Percentiles rank a stretch among this genome's conserved stretches.
Evolutionary conservation across 2,888 invertebrate species (phyloP).

Genomic region (Spicauda simplicius): DNA sequence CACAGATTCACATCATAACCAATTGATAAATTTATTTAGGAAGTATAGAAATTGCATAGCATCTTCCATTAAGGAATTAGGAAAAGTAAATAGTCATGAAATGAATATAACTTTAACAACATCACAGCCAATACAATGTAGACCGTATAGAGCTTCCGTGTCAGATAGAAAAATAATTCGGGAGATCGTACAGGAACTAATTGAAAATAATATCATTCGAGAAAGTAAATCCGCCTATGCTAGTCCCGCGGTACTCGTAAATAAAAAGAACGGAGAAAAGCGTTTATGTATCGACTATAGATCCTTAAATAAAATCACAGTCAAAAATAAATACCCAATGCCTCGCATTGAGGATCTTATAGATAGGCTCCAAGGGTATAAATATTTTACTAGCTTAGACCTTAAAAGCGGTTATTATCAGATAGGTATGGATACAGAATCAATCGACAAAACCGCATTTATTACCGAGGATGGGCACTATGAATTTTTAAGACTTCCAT

Average conservation of each 20-base stretch:
- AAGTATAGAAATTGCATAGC: not conserved
- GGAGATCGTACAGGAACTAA: slow-evolving; percentile 7
- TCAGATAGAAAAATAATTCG: not conserved
- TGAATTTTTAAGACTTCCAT: slow-evolving; percentile 50
- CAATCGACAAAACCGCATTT: slow-evolving; percentile 57
- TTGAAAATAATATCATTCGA: not conserved
- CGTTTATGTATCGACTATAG: slow-evolving; percentile 16
- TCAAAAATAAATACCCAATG: slow-evolving; percentile 18
- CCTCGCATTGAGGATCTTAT: slow-evolving; percentile 13
- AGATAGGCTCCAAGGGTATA: slow-evolving; percentile 10
- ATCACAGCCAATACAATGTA: not conserved
- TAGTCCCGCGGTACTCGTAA: slow-evolving; percentile 8
- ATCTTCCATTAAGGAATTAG: not conserved
- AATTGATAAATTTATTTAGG: not conserved
- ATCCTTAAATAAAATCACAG: slow-evolving; percentile 10
- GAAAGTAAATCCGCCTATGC: slow-evolving; percentile 17
- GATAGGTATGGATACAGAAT: slow-evolving; percentile 39
- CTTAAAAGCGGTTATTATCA: slow-evolving; percentile 26
- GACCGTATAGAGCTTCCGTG: not conserved
- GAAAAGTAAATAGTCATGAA: not conserved
- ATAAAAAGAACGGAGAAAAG: slow-evolving; percentile 20
- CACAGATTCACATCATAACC: not conserved
- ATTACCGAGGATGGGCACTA: slow-evolving; percentile 59
- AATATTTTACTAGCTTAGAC: slow-evolving; percentile 5
- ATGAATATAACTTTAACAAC: not conserved